Evolutionary conservation across 2,888 invertebrate species (phyloP).

Genomic region (Automeris io): DNA sequence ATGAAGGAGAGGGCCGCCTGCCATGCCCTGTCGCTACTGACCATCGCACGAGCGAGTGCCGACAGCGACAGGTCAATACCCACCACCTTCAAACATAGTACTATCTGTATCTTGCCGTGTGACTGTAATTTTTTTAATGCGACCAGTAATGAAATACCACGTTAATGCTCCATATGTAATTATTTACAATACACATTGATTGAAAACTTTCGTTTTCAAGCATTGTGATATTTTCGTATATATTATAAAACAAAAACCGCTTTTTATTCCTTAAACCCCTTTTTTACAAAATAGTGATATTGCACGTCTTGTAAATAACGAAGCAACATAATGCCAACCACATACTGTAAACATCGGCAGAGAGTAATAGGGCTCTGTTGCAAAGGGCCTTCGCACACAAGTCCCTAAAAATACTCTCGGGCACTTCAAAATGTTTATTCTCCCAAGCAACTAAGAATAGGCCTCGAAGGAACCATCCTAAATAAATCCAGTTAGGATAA

Average conservation of each 20-base stretch:
- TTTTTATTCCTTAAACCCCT: not conserved
- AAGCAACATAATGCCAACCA: not conserved
- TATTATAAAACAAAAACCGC: not conserved
- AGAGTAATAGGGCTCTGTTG: not conserved
- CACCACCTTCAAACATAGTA: too few relatives aligned
- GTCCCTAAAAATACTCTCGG: conserved; percentile 2
- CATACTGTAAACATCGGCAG: not conserved
- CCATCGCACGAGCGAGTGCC: too few relatives aligned
- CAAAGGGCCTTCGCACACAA: not conserved
- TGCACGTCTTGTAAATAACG: not conserved
- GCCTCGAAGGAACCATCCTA: conserved; percentile 13
- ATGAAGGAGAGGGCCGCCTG: too few relatives aligned
- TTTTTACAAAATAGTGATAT: not conserved
- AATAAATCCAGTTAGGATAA: conserved; percentile 33
- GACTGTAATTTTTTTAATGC: too few relatives aligned
- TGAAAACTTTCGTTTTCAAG: too few relatives aligned
- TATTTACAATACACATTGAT: too few relatives aligned
- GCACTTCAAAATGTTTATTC: conserved; percentile 11
- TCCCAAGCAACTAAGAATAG: conserved; percentile 7
- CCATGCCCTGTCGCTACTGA: too few relatives aligned
- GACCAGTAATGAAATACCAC: too few relatives aligned
- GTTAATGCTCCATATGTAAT: too few relatives aligned
- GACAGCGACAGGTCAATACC: too few relatives aligned
- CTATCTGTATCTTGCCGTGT: too few relatives aligned
- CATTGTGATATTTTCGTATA: too few relatives aligned